phyloP scores from a whole-genome alignment of 2,113 vertebrate genomes.

The Oreotrochilus melanogaster region DNA sequence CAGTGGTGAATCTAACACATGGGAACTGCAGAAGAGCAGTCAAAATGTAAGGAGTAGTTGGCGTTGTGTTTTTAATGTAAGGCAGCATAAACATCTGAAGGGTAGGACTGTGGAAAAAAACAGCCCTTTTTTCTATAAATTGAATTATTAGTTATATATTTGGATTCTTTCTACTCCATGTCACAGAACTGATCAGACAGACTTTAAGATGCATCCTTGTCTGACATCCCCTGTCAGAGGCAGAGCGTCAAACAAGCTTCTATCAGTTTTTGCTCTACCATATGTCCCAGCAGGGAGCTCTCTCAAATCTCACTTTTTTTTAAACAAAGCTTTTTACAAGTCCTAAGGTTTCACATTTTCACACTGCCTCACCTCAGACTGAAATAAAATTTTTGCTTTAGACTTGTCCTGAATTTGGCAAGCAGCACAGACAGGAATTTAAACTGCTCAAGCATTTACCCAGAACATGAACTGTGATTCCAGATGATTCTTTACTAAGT shows the following conservation, averaged over 20 bases:
- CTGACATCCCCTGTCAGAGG: background rate
- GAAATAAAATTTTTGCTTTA: background rate
- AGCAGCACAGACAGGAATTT: background rate
- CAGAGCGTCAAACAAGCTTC: background rate
- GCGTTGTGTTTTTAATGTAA: background rate
- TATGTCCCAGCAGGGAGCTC: background rate
- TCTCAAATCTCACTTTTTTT: background rate
- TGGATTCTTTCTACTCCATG: background rate
- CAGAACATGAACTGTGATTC: background rate
- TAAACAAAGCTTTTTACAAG: background rate
- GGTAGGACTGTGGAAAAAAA: background rate
- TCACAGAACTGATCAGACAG: background rate
- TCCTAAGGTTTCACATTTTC: background rate
- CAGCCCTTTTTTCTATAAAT: background rate
- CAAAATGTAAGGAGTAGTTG: background rate
- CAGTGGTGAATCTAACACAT: accelerated
- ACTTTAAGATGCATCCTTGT: background rate
- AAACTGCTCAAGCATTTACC: background rate
- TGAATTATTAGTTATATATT: background rate
- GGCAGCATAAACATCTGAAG: background rate
- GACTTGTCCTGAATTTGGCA: background rate
- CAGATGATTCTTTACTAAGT: background rate
- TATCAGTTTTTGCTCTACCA: background rate
- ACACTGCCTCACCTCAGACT: background rate
- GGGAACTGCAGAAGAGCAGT: background rate